Percentiles rank a stretch among this genome's conserved stretches.
These are phyloP conservation scores for Ephialtes manifestator DNA, from an alignment of 2,888 invertebrate genomes.

Conservation along the genomic window DNA sequence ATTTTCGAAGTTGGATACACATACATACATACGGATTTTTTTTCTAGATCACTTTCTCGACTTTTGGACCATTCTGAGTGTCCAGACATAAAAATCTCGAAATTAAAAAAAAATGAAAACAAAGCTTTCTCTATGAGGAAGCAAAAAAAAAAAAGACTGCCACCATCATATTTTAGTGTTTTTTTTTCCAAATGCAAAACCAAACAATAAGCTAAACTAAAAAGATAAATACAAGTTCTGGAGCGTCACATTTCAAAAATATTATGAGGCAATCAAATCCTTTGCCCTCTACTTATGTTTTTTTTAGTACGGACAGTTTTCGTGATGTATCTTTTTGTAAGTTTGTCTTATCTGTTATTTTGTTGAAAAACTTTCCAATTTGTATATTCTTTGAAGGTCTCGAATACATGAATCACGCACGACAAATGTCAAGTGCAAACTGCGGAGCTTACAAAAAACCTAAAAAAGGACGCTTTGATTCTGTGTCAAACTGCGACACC, in stretches of 20 bases:
- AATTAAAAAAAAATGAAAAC: too few species aligned
- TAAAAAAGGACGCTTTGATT: neutral
- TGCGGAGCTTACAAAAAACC: slow-evolving; percentile 2
- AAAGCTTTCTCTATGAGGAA: too few species aligned
- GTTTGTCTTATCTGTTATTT: neutral
- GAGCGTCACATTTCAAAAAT: neutral
- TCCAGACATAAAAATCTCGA: too few species aligned
- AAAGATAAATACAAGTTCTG: neutral
- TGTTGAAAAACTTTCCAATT: neutral
- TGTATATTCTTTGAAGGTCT: neutral
- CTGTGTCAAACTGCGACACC: slow-evolving; percentile 15
- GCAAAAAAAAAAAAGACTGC: too few species aligned
- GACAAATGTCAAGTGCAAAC: neutral
- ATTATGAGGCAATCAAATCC: neutral
- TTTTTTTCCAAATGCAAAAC: too few species aligned
- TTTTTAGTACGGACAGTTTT: neutral
- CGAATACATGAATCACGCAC: neutral
- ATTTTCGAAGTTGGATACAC: too few species aligned
- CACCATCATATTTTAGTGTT: too few species aligned
- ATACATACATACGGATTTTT: too few species aligned
- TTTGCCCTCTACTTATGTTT: neutral
- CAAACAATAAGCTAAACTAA: neutral
- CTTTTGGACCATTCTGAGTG: too few species aligned
- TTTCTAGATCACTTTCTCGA: too few species aligned
- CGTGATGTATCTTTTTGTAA: neutral